phyloP scores from a whole-genome alignment of 2,113 vertebrate genomes.

The Calypte anna region DNA sequence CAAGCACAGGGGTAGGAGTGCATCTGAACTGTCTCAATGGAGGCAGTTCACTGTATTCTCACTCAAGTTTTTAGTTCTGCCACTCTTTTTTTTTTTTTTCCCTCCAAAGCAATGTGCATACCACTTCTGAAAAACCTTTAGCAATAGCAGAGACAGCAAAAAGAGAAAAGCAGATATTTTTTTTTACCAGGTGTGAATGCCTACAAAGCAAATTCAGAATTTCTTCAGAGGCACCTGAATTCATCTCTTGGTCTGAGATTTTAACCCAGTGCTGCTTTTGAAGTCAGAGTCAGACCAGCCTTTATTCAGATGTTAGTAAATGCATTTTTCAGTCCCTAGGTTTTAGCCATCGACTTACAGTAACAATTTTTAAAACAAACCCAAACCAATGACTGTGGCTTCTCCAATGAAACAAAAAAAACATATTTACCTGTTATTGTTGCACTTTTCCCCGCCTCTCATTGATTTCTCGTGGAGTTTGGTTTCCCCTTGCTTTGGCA shows the following conservation, averaged over 20 bases:
- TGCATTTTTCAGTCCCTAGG: background rate
- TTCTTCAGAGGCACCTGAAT: background rate
- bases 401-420: background rate
- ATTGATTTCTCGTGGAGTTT: background rate
- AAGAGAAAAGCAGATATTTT: background rate
- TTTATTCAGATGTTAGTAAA: background rate
- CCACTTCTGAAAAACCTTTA: background rate
- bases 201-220: background rate
- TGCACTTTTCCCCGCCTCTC: background rate
- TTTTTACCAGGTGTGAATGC: background rate
- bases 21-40: background rate
- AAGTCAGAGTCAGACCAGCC: background rate
- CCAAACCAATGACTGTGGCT: background rate
- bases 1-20: background rate
- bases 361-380: background rate
- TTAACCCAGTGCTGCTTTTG: background rate
- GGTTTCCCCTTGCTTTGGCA: background rate
- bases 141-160: background rate
- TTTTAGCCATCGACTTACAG: background rate
- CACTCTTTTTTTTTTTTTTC: background rate
- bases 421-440: slow-evolving; percentile 20
- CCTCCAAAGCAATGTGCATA: no score
- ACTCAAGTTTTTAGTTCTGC: background rate
- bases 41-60: background rate
- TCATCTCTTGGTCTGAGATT: background rate